Evolutionary conservation across 2,797 vertebrate genomes (phyloP).

Genomic region (Aldrovandia affinis): DNA sequence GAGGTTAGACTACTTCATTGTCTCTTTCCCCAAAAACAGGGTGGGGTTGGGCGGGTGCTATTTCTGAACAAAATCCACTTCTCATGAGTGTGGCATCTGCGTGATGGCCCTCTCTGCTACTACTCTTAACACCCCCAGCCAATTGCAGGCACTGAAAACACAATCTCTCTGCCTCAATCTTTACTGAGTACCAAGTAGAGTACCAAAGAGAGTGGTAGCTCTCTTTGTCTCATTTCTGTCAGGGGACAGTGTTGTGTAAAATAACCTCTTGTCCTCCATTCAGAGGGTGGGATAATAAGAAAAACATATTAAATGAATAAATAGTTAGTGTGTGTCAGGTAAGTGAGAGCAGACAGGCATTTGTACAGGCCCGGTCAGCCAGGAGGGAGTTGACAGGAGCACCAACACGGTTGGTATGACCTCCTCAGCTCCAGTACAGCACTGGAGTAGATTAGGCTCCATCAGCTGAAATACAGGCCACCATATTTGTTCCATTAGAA

Average conservation of each 20-base stretch:
- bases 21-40: background rate
- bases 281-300: background rate
- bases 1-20: constrained; percentile 6
- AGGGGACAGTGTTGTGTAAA: background rate
- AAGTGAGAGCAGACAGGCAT: too few relatives aligned
- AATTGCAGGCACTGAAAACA: background rate
- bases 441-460: background rate
- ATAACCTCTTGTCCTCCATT: background rate
- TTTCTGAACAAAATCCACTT: constrained; percentile 36
- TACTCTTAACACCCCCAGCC: background rate
- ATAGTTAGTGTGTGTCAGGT: background rate
- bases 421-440: background rate
- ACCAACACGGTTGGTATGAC: background rate
- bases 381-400: background rate
- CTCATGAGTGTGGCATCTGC: constrained; percentile 35
- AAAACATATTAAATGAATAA: background rate
- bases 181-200: background rate
- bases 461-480: background rate
- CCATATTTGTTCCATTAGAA: background rate
- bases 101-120: constrained; percentile 6
- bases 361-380: background rate
- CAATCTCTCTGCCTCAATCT: background rate
- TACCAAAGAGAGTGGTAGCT: background rate
- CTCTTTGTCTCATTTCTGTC: background rate
- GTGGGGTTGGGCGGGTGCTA: constrained; percentile 12